Conservation (phyloP, 2,797 vertebrate species). For the Microctenopoma stevenorrisi region DNA sequence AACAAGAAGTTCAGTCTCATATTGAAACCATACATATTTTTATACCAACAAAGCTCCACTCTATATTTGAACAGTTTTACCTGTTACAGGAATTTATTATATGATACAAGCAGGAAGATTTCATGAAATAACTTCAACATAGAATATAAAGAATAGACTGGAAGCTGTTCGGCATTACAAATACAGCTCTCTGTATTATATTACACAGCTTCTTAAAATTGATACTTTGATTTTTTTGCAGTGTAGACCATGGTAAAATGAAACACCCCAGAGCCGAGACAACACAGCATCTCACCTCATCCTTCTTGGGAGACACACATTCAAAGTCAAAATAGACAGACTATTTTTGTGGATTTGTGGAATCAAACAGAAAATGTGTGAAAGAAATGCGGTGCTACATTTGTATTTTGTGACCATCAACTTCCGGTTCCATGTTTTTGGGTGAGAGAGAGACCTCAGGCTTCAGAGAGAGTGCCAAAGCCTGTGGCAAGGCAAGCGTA, state of each 20-base stretch:
- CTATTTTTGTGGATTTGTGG: constrained; percentile 67
- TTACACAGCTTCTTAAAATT: constrained; percentile 12
- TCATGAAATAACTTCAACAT: background rate
- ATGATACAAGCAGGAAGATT: constrained; percentile 1
- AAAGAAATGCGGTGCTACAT: constrained; percentile 73
- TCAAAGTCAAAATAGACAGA: constrained; percentile 7
- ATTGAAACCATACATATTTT: constrained; percentile 7
- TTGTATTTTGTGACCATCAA: constrained; percentile 56
- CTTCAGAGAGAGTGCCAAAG: constrained; percentile 57
- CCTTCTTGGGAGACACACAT: too few relatives aligned
- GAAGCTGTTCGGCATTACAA: constrained; percentile 3
- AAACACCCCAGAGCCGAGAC: constrained; percentile 47
- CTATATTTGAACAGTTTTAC: constrained; percentile 13
- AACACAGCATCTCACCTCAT: constrained; percentile 8
- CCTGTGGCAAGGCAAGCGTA: constrained; percentile 34
- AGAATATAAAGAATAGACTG: background rate
- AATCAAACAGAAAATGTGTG: constrained; percentile 69
- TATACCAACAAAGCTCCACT: background rate
- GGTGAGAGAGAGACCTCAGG: constrained; percentile 23
- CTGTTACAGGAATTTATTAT: background rate
- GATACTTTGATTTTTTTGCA: background rate
- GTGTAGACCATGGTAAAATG: constrained; percentile 25
- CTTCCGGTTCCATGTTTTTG: constrained; percentile 47
- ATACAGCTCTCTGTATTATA: constrained; percentile 16
- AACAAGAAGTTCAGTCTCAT: background rate